Conservation (phyloP, 2,797 vertebrate species). For the Acanthis flammea region DNA sequence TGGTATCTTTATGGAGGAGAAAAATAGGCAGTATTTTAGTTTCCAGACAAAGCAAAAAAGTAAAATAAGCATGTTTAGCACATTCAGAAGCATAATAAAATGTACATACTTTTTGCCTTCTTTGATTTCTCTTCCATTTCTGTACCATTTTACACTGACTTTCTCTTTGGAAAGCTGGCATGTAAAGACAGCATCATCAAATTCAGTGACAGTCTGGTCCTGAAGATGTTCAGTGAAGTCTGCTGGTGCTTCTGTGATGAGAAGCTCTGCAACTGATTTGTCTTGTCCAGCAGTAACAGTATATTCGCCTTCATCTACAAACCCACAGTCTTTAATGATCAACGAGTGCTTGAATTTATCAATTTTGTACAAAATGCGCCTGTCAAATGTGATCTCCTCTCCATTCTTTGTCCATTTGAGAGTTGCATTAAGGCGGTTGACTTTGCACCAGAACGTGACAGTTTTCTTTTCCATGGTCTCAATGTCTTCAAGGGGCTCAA, state of each 20-base stretch:
- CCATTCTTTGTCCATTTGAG: constrained; percentile 92
- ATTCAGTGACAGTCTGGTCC: constrained; percentile 95
- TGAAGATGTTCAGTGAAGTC: constrained; percentile 89
- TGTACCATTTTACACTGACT: constrained; percentile 93
- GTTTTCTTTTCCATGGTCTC: constrained; percentile 97
- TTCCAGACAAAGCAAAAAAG: neutral
- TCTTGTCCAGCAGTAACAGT: constrained; percentile 85
- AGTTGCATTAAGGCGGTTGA: constrained; percentile 88
- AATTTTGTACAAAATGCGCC: constrained; percentile 85
- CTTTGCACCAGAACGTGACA: constrained; percentile 93
- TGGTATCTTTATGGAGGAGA: constrained; percentile 77
- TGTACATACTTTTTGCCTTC: constrained; percentile 89
- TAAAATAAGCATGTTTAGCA: neutral
- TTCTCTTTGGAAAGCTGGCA: constrained; percentile 95
- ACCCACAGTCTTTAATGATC: constrained; percentile 91
- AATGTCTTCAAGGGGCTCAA: constrained; percentile 91
- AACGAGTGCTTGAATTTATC: constrained; percentile 95
- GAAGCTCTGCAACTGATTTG: constrained; percentile 90
- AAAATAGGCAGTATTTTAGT: constrained; percentile 15
- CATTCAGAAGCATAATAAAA: neutral
- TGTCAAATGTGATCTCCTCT: constrained; percentile 86
- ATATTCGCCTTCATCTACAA: constrained; percentile 95
- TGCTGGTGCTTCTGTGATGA: constrained; percentile 94
- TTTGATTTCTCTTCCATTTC: constrained; percentile 93
- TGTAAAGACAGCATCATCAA: constrained; percentile 91